These are phyloP conservation scores for Porites australiensis DNA, from an alignment of 64 coral and sea anemone species.

Conservation along the genomic window DNA sequence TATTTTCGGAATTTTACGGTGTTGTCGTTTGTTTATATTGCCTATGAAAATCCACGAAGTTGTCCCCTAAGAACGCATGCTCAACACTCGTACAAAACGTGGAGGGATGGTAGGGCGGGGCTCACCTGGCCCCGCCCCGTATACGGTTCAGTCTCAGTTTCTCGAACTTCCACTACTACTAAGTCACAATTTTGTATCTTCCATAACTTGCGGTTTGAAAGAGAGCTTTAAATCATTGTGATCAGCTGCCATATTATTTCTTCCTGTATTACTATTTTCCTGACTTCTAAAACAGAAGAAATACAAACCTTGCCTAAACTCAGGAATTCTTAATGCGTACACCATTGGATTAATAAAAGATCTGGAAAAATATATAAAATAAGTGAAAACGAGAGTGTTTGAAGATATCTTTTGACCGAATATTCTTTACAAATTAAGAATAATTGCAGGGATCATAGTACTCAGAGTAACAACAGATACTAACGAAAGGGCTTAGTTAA, in stretches of 20 bases:
- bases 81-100: too few relatives aligned
- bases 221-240: not conserved
- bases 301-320: not conserved
- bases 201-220: not conserved
- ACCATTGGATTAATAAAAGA: not conserved
- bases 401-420: not conserved
- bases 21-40: too few relatives aligned
- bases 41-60: too few relatives aligned
- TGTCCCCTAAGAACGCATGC: too few relatives aligned
- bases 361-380: not conserved
- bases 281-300: not conserved
- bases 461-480: not conserved
- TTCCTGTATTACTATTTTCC: not conserved
- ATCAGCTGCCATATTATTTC: not conserved
- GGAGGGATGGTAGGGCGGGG: too few relatives aligned
- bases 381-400: not conserved
- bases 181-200: not conserved
- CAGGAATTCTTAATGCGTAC: not conserved
- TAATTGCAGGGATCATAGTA: not conserved
- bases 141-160: too few relatives aligned
- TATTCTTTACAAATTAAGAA: not conserved
- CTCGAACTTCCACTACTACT: not conserved
- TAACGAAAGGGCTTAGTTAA: slow-evolving; percentile 2
- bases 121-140: too few relatives aligned
- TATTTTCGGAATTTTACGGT: too few relatives aligned